Evolutionary conservation across 92 coral and sea anemone species (phyloP).

Genomic region (Phymanthus crucifer): DNA sequence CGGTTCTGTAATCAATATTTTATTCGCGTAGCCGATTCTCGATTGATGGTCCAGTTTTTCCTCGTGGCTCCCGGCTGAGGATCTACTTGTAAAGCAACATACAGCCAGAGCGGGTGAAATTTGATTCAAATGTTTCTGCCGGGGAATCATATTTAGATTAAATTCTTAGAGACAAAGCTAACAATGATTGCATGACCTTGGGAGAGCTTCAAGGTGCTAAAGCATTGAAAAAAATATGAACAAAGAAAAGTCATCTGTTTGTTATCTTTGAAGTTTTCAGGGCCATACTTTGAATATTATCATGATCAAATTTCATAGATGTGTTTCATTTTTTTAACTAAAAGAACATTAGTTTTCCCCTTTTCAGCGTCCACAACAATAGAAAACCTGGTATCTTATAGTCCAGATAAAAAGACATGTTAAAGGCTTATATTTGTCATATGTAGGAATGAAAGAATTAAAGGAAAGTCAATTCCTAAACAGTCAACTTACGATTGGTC

Average conservation of each 20-base stretch:
- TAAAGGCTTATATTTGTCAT: neutral
- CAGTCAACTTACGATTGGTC: constrained; percentile 2
- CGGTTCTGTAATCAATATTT: neutral
- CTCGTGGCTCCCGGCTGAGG: too few relatives aligned
- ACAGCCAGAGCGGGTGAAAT: too few relatives aligned
- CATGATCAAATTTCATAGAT: neutral
- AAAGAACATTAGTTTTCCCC: neutral
- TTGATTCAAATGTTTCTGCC: too few relatives aligned
- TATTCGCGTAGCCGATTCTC: neutral
- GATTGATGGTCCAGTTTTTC: neutral
- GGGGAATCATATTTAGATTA: too few relatives aligned
- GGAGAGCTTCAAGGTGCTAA: too few relatives aligned
- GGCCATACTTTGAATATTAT: too few relatives aligned
- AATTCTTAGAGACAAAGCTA: too few relatives aligned
- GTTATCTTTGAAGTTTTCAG: too few relatives aligned
- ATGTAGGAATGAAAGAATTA: neutral
- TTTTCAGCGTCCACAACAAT: neutral
- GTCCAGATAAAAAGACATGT: neutral
- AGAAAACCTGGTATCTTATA: neutral
- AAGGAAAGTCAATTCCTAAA: neutral
- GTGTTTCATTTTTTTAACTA: neutral
- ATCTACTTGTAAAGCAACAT: neutral
- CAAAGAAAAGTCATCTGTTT: too few relatives aligned
- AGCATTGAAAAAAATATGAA: too few relatives aligned
- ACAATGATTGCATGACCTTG: too few relatives aligned